Base-by-base conservation (phyloP, 2,888 invertebrate genomes). In the Exocentrus adspersus region DNA sequence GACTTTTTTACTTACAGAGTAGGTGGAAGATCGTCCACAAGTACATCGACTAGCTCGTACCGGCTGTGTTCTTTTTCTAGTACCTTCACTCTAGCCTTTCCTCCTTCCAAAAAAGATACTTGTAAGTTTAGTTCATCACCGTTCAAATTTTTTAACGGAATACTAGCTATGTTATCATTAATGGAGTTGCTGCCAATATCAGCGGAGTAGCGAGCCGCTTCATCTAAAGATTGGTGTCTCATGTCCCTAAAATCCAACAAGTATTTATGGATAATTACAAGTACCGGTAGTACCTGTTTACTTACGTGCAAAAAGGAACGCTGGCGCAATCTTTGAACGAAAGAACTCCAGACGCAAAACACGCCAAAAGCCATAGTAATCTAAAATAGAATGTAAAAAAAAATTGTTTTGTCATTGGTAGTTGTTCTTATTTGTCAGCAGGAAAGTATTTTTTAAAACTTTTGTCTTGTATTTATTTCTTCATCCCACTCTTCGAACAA, bases 51-150 rank as follows among this genome's bases (percentile, higher is more conserved):
- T n/a, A 37, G 2, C 37, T 37, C 37, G 10, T 12, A 52, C 9
- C 52, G 32, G 5, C 32, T 6, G n/a, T 52, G 52, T n/a, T 17
- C n/a, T 14, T 17, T 4, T 14, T 32, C 52, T n/a, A 52, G 3
- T 3, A 52, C 52, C 17, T 37, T 52, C 12, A 52, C 7, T n/a
- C 52, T 52, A n/a, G 14, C n/a, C 16, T 17, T 52, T n/a, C 2
- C 1, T 9, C 37, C 52, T 7, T 2, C 2, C 17, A 52, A 9
- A 6, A 52, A 6, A 32, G 14, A 37, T n/a, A 37, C 7, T 17
- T 37, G n/a, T 37, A 52, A 6, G 20, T 9, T n/a, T 10, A 52
- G 19, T 19, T 37, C 37, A 12, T 52, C 52, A 19, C 21, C 30
- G 10, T 50, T 50, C 1, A 9, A 5, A 14, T 50, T 52, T 4